A percentile compares a stretch with the other conserved stretches of the same genome.
These are phyloP conservation scores for Scotopteryx bipunctaria DNA, from an alignment of 2,888 invertebrate species.

Conservation along the genomic window DNA sequence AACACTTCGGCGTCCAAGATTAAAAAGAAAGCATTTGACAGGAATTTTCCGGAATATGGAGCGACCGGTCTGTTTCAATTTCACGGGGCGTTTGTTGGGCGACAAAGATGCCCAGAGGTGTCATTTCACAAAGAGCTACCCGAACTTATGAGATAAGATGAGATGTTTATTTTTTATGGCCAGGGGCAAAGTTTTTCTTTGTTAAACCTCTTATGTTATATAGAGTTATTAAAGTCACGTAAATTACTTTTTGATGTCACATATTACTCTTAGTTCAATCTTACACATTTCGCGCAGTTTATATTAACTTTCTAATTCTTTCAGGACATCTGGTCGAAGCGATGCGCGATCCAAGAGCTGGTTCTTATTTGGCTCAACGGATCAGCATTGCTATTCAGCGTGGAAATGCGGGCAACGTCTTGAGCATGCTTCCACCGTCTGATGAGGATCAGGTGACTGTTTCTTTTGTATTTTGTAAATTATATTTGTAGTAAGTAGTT, in stretches of 20 bases:
- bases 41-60: conserved; percentile 64
- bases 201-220: conserved; percentile 37
- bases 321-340: no score
- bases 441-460: no score
- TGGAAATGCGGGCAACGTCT: no score
- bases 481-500: no score
- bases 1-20: conserved; percentile 52
- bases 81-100: conserved; percentile 80
- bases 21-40: conserved; percentile 56
- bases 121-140: conserved; percentile 73
- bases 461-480: no score
- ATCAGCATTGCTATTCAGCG: no score
- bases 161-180: conserved; percentile 66
- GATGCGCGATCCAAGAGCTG: no score
- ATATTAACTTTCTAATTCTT: no score
- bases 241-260: background rate
- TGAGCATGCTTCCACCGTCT: no score
- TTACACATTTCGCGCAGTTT: background rate
- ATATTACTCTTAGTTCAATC: background rate
- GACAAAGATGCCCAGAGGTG: conserved; percentile 78
- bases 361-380: no score
- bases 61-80: conserved; percentile 77
- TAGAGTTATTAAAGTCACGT: conserved; percentile 11
- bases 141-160: conserved; percentile 64
- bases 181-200: conserved; percentile 49